A percentile compares a stretch with the other conserved stretches of the same genome.
These are phyloP conservation scores for Aphidius ervi DNA, from an alignment of 1,140 invertebrate species.

Conservation along the genomic window DNA sequence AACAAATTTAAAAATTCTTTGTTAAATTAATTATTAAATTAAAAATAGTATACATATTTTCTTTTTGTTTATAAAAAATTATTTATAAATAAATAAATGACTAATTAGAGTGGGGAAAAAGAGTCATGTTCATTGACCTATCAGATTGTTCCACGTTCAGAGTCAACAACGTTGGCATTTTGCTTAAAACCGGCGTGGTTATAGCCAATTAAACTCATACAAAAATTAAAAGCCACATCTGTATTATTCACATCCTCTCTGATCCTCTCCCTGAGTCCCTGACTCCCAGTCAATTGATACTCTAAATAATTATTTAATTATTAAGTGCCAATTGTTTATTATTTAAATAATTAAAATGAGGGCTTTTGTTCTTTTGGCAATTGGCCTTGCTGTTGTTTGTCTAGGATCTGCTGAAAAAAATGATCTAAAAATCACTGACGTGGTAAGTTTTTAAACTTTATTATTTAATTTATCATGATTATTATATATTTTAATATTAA, in stretches of 20 bases:
- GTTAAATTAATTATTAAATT: too few species aligned
- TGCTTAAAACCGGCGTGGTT: neutral
- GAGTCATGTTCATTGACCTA: neutral
- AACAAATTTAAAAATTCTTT: too few species aligned
- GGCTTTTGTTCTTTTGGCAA: neutral
- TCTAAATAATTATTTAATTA: too few species aligned
- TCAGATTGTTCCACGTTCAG: neutral
- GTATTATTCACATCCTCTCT: neutral
- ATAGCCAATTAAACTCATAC: neutral
- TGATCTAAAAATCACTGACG: conserved; percentile 74
- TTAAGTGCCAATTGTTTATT: too few species aligned
- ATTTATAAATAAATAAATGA: too few species aligned
- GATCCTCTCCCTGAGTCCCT: neutral
- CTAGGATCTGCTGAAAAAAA: conserved; percentile 39
- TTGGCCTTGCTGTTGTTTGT: neutral
- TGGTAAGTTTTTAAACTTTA: conserved; percentile 50
- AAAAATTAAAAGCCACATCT: neutral
- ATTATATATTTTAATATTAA: conserved; percentile 19
- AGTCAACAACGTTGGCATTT: neutral
- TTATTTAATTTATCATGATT: conserved; percentile 19
- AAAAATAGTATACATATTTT: too few species aligned
- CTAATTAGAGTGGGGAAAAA: neutral
- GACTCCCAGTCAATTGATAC: too few species aligned
- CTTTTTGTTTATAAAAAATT: too few species aligned
- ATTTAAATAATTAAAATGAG: conserved; percentile 2